Evolutionary conservation across 1,140 invertebrate species (phyloP).

Genomic region (Antheraea pernyi): DNA sequence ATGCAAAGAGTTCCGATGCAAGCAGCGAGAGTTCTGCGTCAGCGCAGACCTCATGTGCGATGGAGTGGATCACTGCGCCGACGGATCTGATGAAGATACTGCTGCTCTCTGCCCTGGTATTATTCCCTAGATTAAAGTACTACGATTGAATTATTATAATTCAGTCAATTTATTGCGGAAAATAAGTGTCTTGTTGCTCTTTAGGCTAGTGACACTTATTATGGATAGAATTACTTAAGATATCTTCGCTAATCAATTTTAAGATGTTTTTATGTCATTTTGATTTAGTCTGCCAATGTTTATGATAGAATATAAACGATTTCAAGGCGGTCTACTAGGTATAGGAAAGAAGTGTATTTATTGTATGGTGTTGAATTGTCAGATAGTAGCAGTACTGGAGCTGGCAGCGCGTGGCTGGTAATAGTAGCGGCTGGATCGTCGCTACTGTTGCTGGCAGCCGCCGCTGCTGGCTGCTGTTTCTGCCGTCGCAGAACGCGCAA

Average conservation of each 20-base stretch:
- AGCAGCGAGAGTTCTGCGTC: constrained; percentile 92
- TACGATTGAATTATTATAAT: too few relatives aligned
- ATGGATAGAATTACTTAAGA: too few relatives aligned
- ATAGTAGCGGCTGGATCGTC: constrained; percentile 84
- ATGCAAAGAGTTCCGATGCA: constrained; percentile 93
- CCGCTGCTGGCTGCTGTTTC: constrained; percentile 86
- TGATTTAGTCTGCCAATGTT: too few relatives aligned
- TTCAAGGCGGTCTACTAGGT: too few relatives aligned
- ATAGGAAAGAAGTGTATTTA: neutral
- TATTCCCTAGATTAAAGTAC: neutral
- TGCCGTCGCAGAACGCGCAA: constrained; percentile 82
- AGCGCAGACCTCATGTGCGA: constrained; percentile 93
- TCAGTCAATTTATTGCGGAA: too few relatives aligned
- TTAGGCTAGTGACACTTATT: too few relatives aligned
- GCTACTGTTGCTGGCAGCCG: constrained; percentile 83
- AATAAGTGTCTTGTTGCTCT: too few relatives aligned
- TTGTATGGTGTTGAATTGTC: constrained; percentile 41
- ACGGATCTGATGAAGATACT: constrained; percentile 93
- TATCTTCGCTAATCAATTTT: too few relatives aligned
- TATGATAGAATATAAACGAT: too few relatives aligned
- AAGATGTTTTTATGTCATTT: too few relatives aligned
- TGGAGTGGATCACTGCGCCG: constrained; percentile 94
- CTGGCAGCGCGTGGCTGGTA: constrained; percentile 88
- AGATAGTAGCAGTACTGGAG: constrained; percentile 86
- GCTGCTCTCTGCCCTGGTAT: constrained; percentile 89